phyloP scores from a whole-genome alignment of 92 coral and sea anemone genomes.

The Epizoanthus ramosus region DNA sequence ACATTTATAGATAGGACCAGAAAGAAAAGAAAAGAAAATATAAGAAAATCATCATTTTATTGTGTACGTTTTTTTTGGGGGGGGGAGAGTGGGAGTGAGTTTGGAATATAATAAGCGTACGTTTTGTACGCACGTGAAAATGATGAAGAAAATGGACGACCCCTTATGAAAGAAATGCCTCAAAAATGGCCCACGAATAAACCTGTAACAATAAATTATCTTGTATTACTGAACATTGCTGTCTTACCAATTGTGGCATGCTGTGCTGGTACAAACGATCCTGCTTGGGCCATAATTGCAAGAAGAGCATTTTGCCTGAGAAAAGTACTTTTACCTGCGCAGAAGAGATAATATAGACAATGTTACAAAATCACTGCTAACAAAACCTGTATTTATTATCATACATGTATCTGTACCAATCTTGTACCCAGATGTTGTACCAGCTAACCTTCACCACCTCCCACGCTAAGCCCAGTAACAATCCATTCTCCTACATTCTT shows the following conservation, averaged over 20 bases:
- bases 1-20: not conserved
- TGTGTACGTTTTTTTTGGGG: too few relatives aligned
- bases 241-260: slow-evolving; percentile 73
- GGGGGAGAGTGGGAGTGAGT: too few relatives aligned
- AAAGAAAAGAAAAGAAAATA: too few relatives aligned
- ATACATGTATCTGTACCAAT: too few relatives aligned
- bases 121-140: too few relatives aligned
- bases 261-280: slow-evolving; percentile 83
- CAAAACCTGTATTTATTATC: too few relatives aligned
- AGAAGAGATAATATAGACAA: not conserved
- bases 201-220: too few relatives aligned
- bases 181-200: not conserved
- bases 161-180: not conserved
- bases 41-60: too few relatives aligned
- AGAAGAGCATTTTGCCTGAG: slow-evolving; percentile 83
- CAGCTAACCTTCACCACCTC: slow-evolving; percentile 53
- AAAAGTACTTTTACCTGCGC: slow-evolving; percentile 84
- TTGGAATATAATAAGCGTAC: too few relatives aligned
- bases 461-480: slow-evolving; percentile 81
- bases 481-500: slow-evolving; percentile 68
- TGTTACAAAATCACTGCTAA: too few relatives aligned
- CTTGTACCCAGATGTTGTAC: not conserved
- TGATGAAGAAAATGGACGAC: too few relatives aligned
- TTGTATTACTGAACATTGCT: too few relatives aligned
- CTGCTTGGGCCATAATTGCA: slow-evolving; percentile 82